A percentile compares a stretch with the other conserved stretches of the same genome.
Conservation (phyloP, 2,888 invertebrate species). For the Icerya purchasi region DNA sequence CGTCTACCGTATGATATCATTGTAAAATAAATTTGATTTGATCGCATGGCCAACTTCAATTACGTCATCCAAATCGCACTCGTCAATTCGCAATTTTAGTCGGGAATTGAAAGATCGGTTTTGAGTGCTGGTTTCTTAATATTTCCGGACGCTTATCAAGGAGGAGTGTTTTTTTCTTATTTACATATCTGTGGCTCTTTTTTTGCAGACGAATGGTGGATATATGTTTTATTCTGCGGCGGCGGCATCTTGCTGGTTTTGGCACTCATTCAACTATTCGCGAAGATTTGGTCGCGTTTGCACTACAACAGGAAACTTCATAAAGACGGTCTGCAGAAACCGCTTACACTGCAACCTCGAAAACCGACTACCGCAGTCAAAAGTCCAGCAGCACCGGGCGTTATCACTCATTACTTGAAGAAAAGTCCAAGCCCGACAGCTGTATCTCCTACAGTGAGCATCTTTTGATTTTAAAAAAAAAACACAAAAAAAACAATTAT, state of each 20-base stretch:
- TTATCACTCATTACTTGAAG: conserved; percentile 54
- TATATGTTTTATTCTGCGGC: background rate
- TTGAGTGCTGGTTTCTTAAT: too few relatives aligned
- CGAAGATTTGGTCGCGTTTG: conserved; percentile 8
- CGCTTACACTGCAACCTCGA: conserved; percentile 36
- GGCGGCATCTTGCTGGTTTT: background rate
- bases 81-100: too few relatives aligned
- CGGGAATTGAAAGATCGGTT: too few relatives aligned
- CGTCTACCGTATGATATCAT: too few relatives aligned
- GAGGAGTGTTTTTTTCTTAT: too few relatives aligned
- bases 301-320: conserved; percentile 6
- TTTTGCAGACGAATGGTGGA: conserved; percentile 6
- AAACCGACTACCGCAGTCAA: conserved; percentile 61
- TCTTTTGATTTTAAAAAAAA: too few relatives aligned
- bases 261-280: conserved; percentile 1
- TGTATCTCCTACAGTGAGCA: conserved; percentile 33
- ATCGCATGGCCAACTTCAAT: too few relatives aligned
- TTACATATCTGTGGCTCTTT: background rate
- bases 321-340: conserved; percentile 8
- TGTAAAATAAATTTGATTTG: too few relatives aligned
- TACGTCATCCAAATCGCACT: too few relatives aligned
- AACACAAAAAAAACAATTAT: too few relatives aligned
- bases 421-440: conserved; percentile 78
- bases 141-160: too few relatives aligned
- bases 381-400: conserved; percentile 42